A percentile compares a stretch with the other conserved stretches of the same genome.
These are phyloP conservation scores for Rhamphomyia laevipes DNA, from an alignment of 2,888 invertebrate genomes.

Conservation along the genomic window DNA sequence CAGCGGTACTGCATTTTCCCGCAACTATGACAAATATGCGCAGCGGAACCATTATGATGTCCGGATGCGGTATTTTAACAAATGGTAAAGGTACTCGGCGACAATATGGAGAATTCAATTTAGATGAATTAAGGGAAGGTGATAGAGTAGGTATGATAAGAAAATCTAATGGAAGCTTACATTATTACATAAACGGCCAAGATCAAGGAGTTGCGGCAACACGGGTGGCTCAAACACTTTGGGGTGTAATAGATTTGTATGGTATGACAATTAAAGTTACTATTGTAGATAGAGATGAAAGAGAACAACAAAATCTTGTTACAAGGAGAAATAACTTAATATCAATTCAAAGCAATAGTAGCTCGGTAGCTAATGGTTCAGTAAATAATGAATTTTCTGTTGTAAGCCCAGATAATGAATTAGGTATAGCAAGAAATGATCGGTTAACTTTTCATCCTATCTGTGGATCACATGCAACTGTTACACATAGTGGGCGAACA, in stretches of 20 bases:
- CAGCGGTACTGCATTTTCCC: conserved; percentile 78
- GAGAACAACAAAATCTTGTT: conserved; percentile 63
- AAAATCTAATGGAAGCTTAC: conserved; percentile 70
- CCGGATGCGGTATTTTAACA: conserved; percentile 90
- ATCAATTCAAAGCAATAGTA: conserved; percentile 15
- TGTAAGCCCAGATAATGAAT: conserved; percentile 33
- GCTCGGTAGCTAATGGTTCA: conserved; percentile 19
- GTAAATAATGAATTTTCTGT: conserved; percentile 31
- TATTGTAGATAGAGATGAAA: conserved; percentile 71
- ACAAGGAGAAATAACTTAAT: conserved; percentile 52
- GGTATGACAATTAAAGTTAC: conserved; percentile 89
- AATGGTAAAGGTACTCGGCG: conserved; percentile 89
- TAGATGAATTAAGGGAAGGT: conserved; percentile 85
- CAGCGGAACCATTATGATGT: conserved; percentile 89
- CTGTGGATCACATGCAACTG: conserved; percentile 87
- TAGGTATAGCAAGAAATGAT: conserved; percentile 39
- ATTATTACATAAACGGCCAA: conserved; percentile 85
- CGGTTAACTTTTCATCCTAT: conserved; percentile 78
- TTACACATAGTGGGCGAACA: conserved; percentile 80
- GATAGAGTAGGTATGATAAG: conserved; percentile 89
- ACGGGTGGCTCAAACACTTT: conserved; percentile 65
- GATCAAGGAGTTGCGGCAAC: conserved; percentile 87
- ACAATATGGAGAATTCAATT: conserved; percentile 86
- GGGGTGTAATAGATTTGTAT: conserved; percentile 92
- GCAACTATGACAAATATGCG: conserved; percentile 97